Evolutionary conservation across 2,888 invertebrate species (phyloP).

Genomic region (Hemithea aestivaria): DNA sequence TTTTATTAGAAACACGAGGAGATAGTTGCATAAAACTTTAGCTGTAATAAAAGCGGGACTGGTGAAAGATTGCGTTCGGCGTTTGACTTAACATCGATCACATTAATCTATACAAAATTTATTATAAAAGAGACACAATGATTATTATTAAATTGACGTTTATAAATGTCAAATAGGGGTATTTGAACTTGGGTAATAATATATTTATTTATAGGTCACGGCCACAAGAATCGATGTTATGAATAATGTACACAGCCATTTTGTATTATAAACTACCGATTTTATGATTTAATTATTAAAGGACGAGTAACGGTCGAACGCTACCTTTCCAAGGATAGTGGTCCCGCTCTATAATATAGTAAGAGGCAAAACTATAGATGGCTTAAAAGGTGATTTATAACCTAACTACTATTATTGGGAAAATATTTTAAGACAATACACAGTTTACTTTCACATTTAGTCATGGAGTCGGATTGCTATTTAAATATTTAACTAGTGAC

Average conservation of each 20-base stretch:
- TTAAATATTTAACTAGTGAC: neutral
- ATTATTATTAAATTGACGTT: conserved; percentile 21
- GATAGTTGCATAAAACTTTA: conserved; percentile 34
- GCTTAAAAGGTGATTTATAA: conserved; percentile 36
- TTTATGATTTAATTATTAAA: conserved; percentile 17
- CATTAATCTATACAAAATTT: conserved; percentile 14
- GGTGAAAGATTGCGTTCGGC: conserved; percentile 27
- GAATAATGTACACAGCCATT: conserved; percentile 27
- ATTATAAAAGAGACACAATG: conserved; percentile 4
- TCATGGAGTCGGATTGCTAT: conserved; percentile 47
- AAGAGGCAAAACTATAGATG: conserved; percentile 37
- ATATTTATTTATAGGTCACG: conserved; percentile 10
- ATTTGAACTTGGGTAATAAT: conserved; percentile 7
- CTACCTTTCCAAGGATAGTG: conserved; percentile 24
- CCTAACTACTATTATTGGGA: conserved; percentile 48
- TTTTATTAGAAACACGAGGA: conserved; percentile 33
- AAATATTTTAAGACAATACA: conserved; percentile 42
- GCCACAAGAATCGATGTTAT: conserved; percentile 8
- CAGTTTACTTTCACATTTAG: conserved; percentile 41
- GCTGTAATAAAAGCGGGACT: conserved; percentile 36
- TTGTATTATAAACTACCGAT: conserved; percentile 20
- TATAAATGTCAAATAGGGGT: conserved; percentile 12
- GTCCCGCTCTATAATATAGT: conserved; percentile 36
- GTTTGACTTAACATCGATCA: conserved; percentile 13
- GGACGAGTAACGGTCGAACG: conserved; percentile 24